phyloP scores from a whole-genome alignment of 2,113 vertebrate species.

The Rhinopomastus cyanomelas region DNA sequence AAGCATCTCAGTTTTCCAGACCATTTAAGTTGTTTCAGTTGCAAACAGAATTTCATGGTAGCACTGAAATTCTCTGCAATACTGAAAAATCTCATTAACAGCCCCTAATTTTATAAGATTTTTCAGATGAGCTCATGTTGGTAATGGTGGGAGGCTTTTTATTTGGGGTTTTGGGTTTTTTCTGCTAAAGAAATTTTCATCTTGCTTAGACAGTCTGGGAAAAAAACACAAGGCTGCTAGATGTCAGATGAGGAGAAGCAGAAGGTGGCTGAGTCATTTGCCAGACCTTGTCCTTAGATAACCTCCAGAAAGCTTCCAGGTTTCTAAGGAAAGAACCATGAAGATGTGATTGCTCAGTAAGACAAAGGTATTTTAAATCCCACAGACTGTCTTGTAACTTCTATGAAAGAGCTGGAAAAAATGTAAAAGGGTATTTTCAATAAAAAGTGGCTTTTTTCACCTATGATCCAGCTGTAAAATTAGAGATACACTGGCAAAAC shows the following conservation, averaged over 20 bases:
- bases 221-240: background rate
- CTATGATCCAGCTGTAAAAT: background rate
- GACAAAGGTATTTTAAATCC: background rate
- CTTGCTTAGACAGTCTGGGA: background rate
- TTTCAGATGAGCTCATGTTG: background rate
- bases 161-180: rapidly evolving
- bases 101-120: background rate
- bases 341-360: background rate
- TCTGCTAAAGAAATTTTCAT: background rate
- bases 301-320: background rate
- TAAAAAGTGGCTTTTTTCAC: background rate
- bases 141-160: background rate
- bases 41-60: background rate
- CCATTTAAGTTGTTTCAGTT: background rate
- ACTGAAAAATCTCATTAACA: background rate
- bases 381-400: background rate
- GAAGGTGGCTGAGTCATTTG: constrained; percentile 31
- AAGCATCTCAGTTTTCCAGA: background rate
- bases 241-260: constrained; percentile 30
- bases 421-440: background rate
- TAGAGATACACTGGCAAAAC: background rate
- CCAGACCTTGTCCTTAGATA: background rate
- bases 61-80: no score
- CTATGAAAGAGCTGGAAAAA: background rate
- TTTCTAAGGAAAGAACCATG: background rate